Conservation (phyloP, 53 echinoderm and acorn worm species). For the Holothuria scabra region DNA sequence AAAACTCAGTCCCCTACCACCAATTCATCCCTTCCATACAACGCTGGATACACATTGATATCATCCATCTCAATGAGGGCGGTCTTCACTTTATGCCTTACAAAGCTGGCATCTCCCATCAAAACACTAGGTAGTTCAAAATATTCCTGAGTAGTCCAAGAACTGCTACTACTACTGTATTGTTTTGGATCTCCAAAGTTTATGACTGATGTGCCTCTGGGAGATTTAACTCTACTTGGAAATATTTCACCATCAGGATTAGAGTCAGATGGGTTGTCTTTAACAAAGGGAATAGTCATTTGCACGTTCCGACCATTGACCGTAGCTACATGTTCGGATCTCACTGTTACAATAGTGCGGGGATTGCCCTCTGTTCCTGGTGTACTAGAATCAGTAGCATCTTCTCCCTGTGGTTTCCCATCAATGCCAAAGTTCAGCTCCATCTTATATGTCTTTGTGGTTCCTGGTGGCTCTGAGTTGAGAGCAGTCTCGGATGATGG, state of each 20-base stretch:
- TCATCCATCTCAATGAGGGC: conserved; percentile 33
- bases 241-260: not conserved
- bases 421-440: conserved; percentile 9
- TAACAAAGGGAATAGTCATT: too few relatives aligned
- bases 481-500: too few relatives aligned
- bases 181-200: not conserved
- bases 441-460: not conserved
- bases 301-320: not conserved
- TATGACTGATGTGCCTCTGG: not conserved
- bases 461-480: too few relatives aligned
- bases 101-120: conserved; percentile 29
- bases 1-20: conserved; percentile 5
- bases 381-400: not conserved
- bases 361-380: conserved; percentile 9
- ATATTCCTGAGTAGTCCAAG: not conserved
- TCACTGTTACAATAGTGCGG: too few relatives aligned
- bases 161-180: not conserved
- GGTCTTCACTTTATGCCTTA: conserved; percentile 13
- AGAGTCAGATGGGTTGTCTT: too few relatives aligned
- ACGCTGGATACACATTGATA: conserved; percentile 27
- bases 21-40: conserved; percentile 22
- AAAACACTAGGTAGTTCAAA: conserved; percentile 17
- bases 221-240: too few relatives aligned
- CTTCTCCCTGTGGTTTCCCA: not conserved
- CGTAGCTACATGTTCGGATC: too few relatives aligned